Conservation (phyloP, 1,140 invertebrate genomes). For the Drosophila parvula region DNA sequence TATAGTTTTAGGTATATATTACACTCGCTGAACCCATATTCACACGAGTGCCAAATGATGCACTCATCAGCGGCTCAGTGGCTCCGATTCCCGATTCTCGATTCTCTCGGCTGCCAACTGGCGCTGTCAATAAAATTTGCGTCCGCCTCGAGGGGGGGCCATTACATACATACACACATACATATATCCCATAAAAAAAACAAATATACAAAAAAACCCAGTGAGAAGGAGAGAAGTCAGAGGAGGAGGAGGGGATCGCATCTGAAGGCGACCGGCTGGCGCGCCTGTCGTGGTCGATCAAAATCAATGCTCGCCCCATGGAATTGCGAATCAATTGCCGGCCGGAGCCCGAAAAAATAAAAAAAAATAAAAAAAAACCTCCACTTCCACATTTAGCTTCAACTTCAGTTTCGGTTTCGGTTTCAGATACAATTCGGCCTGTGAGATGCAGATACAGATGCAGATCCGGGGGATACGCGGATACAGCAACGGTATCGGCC, state of each 20-base stretch:
- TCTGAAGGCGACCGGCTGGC: slow-evolving; percentile 46
- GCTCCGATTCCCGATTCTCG: slow-evolving; percentile 29
- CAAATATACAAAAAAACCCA: not conserved
- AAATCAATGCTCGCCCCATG: slow-evolving; percentile 73
- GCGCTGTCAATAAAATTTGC: slow-evolving; percentile 81
- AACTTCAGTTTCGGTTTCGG: slow-evolving; percentile 9
- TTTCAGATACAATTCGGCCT: slow-evolving; percentile 23
- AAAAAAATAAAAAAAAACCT: slow-evolving; percentile 3
- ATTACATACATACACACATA: too few species aligned
- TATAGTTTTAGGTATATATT: not conserved
- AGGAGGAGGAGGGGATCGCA: not conserved
- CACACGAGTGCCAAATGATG: slow-evolving; percentile 76
- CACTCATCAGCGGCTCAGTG: slow-evolving; percentile 43
- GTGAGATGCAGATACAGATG: slow-evolving; percentile 28
- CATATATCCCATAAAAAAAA: not conserved
- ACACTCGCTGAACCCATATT: slow-evolving; percentile 33
- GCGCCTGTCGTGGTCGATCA: slow-evolving; percentile 77
- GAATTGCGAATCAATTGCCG: slow-evolving; percentile 80
- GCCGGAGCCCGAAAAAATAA: slow-evolving; percentile 8
- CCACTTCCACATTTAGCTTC: slow-evolving; percentile 10
- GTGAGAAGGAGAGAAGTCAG: not conserved
- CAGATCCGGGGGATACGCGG: slow-evolving; percentile 28
- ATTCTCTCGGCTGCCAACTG: slow-evolving; percentile 66
- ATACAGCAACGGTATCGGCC: slow-evolving; percentile 47
- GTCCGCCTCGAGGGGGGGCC: slow-evolving; percentile 31